phyloP scores from a whole-genome alignment of 2,888 invertebrate genomes.

The Agrenia bidenticulata region DNA sequence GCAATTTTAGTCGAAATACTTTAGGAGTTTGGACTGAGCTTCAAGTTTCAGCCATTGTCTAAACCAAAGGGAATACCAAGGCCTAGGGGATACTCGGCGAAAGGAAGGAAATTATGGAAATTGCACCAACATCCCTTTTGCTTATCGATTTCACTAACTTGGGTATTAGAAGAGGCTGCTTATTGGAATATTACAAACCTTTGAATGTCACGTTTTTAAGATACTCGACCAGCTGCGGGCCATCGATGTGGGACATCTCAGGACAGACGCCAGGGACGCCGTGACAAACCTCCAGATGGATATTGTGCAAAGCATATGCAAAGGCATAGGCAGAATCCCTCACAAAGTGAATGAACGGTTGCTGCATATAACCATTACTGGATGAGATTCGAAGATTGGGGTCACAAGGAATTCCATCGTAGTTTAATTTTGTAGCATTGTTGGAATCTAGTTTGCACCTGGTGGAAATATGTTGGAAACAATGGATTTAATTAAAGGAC shows the following conservation, averaged over 20 bases:
- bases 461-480: not conserved
- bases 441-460: conserved; percentile 18
- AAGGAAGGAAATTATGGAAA: too few relatives aligned
- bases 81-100: too few relatives aligned
- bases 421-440: conserved; percentile 4
- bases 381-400: conserved; percentile 26
- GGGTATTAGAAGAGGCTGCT: too few relatives aligned
- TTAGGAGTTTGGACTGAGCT: too few relatives aligned
- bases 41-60: too few relatives aligned
- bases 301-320: conserved; percentile 59
- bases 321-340: conserved; percentile 62
- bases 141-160: too few relatives aligned
- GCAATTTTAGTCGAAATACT: too few relatives aligned
- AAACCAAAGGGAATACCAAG: too few relatives aligned
- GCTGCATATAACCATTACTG: conserved; percentile 56
- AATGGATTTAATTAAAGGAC: not conserved
- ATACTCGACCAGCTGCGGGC: conserved; percentile 56
- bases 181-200: conserved; percentile 55
- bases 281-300: conserved; percentile 58
- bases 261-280: conserved; percentile 57
- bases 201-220: conserved; percentile 60
- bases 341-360: conserved; percentile 60
- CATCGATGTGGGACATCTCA: conserved; percentile 58
- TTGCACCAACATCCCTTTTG: too few relatives aligned
- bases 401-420: conserved; percentile 23